Percentiles rank a stretch among this genome's conserved stretches.
Evolutionary conservation across 2,113 vertebrate species (phyloP).

Genomic region (Todiramphus saurophagus): DNA sequence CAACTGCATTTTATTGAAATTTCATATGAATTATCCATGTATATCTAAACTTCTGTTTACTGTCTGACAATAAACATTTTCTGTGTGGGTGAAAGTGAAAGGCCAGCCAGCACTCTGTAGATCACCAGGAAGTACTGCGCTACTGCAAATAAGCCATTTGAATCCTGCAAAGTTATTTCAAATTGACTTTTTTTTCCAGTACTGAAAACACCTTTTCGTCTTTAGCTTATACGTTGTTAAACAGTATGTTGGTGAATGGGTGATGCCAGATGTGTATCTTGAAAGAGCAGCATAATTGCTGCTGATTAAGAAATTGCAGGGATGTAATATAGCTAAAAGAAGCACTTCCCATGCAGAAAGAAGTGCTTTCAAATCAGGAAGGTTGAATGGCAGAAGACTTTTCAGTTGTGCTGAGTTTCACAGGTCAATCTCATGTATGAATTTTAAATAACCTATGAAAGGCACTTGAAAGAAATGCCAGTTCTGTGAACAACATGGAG

Average conservation of each 20-base stretch:
- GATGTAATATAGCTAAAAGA: neutral
- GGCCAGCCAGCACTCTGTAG: neutral
- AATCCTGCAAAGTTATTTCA: neutral
- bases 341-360: neutral
- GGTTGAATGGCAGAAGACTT: neutral
- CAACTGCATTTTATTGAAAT: neutral
- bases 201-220: neutral
- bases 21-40: neutral
- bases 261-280: neutral
- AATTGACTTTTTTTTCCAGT: neutral
- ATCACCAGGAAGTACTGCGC: neutral
- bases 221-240: neutral
- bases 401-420: neutral
- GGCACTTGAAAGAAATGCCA: neutral
- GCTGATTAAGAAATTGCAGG: neutral
- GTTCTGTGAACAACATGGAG: neutral
- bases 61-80: neutral
- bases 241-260: neutral
- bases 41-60: neutral
- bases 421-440: neutral
- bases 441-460: neutral
- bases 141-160: neutral
- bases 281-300: neutral
- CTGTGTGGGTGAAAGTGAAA: neutral
- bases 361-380: neutral